A percentile compares a stretch with the other conserved stretches of the same genome.
Evolutionary conservation across 2,797 vertebrate species (phyloP).

Genomic region (Taeniopygia guttata): DNA sequence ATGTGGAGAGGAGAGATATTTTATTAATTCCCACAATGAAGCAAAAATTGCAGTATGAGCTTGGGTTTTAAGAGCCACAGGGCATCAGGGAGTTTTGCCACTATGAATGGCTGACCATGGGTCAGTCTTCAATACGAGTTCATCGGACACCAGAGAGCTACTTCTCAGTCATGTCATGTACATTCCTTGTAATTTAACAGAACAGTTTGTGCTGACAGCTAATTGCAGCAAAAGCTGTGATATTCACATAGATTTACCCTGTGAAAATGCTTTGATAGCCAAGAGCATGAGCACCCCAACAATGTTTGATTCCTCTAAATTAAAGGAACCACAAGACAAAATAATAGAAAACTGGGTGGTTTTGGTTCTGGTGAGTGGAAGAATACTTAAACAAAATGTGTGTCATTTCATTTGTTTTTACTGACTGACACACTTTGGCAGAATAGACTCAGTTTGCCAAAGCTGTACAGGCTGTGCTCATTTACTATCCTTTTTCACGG

Average conservation of each 20-base stretch:
- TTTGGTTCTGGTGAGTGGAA: neutral
- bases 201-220: neutral
- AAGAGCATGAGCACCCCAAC: fast-evolving
- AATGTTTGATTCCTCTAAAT: neutral
- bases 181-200: neutral
- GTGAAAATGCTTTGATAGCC: neutral
- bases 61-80: neutral
- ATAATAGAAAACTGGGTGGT: fast-evolving
- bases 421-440: neutral
- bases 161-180: neutral
- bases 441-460: neutral
- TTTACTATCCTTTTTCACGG: neutral
- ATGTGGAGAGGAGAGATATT: neutral
- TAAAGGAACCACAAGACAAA: neutral
- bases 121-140: neutral
- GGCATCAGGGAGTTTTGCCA: neutral
- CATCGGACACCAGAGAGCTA: neutral
- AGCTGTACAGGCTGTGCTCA: neutral
- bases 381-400: neutral
- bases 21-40: neutral
- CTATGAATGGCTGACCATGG: neutral
- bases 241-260: neutral
- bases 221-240: neutral
- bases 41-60: neutral
- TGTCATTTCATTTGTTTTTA: neutral